Evolutionary conservation across 2,888 invertebrate genomes (phyloP).

Genomic region (Invenusta paracnida): DNA sequence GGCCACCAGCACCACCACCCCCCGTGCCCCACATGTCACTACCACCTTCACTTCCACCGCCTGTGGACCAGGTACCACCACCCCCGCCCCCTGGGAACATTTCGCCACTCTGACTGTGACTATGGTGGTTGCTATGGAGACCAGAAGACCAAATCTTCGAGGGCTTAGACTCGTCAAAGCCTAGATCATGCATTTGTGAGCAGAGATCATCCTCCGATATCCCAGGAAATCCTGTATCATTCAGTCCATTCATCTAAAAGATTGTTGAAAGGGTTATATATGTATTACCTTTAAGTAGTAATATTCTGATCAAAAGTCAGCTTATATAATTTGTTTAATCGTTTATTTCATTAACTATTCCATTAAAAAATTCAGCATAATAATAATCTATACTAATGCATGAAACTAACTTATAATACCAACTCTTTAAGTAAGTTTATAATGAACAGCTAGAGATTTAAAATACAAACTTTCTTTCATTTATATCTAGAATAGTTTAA

Average conservation of each 20-base stretch:
- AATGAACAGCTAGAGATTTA: no score
- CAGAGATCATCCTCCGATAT: neutral
- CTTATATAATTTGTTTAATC: no score
- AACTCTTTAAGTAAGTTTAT: no score
- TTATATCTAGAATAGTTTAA: no score
- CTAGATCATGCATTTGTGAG: neutral
- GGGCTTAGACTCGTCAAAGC: neutral
- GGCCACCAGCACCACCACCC: neutral
- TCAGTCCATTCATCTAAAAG: neutral
- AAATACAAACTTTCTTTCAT: no score
- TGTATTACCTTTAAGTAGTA: no score
- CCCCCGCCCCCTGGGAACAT: neutral
- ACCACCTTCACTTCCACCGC: neutral
- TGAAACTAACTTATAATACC: no score
- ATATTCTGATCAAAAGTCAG: no score
- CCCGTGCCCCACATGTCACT: neutral
- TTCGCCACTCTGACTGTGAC: neutral
- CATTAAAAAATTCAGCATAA: no score
- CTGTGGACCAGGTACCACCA: neutral
- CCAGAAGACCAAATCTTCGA: neutral
- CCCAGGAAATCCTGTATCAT: neutral
- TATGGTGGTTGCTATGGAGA: neutral
- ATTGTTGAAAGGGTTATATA: no score
- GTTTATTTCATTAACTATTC: no score
- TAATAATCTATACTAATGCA: no score